phyloP scores from a whole-genome alignment of 1,140 invertebrate genomes.

The Drosophila ficusphila region DNA sequence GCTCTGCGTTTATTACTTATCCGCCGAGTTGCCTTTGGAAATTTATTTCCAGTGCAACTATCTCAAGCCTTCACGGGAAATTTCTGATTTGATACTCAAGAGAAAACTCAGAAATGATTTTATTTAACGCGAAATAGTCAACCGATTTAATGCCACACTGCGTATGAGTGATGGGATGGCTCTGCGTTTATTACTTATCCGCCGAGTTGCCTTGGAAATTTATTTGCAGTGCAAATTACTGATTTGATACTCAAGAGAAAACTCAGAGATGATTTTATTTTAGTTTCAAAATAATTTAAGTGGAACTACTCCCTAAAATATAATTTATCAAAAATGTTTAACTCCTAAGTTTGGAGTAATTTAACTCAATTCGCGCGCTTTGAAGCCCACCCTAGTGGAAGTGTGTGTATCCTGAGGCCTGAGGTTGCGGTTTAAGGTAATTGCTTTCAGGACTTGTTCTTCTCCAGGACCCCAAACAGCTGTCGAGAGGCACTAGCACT shows the following conservation, averaged over 20 bases:
- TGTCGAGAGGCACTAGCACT: constrained; percentile 26
- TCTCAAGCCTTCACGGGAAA: too few species aligned
- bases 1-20: not conserved
- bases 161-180: constrained; percentile 3
- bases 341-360: too few species aligned
- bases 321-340: not conserved
- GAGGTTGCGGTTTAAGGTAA: constrained; percentile 43
- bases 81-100: too few species aligned
- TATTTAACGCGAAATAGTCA: not conserved
- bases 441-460: constrained; percentile 41
- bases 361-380: not conserved
- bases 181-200: not conserved
- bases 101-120: too few species aligned
- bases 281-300: too few species aligned
- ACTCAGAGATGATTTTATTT: too few species aligned
- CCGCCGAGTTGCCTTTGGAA: not conserved
- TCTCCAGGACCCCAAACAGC: constrained; percentile 40
- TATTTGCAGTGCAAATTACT: too few species aligned
- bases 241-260: too few species aligned
- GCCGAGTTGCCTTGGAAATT: not conserved
- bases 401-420: constrained; percentile 4
- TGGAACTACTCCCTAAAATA: too few species aligned
- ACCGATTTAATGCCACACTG: not conserved
- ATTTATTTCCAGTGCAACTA: too few species aligned
- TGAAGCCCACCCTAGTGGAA: not conserved